Conservation (phyloP, 92 coral and sea anemone species). For the Heliopora coerulea region DNA sequence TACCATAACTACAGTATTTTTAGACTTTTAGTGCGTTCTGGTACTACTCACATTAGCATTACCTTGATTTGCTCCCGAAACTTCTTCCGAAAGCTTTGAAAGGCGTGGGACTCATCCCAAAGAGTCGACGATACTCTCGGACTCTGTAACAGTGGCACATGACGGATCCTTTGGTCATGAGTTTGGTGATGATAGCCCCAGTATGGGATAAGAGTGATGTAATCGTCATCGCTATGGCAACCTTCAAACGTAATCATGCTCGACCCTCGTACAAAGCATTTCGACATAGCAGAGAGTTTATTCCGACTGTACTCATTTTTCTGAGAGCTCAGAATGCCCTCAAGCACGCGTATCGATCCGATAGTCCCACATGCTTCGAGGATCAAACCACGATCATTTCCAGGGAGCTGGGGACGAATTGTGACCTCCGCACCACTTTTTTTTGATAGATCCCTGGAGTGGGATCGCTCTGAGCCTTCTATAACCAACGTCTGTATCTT, state of each 20-base stretch:
- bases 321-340: conserved; percentile 69
- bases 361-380: conserved; percentile 90
- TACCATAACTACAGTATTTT: too few species aligned
- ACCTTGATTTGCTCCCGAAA: conserved; percentile 74
- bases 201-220: conserved; percentile 82
- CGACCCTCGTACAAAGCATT: conserved; percentile 90
- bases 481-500: conserved; percentile 66
- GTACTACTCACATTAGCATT: conserved; percentile 58
- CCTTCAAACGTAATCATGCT: conserved; percentile 80
- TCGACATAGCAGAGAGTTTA: conserved; percentile 74
- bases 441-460: conserved; percentile 63
- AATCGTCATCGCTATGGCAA: conserved; percentile 74
- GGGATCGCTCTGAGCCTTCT: conserved; percentile 73
- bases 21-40: too few species aligned
- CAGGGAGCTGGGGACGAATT: conserved; percentile 79
- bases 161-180: conserved; percentile 79
- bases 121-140: conserved; percentile 37
- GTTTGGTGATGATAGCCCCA: conserved; percentile 77
- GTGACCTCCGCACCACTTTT: conserved; percentile 43
- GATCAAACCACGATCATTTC: conserved; percentile 68
- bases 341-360: conserved; percentile 79
- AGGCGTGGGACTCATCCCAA: conserved; percentile 60
- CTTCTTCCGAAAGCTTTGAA: conserved; percentile 64
- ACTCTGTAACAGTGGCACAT: conserved; percentile 71
- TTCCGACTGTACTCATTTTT: conserved; percentile 61